These are phyloP conservation scores for Mirounga angustirostris DNA, from an alignment of 2,113 vertebrate species.

Conservation along the genomic window DNA sequence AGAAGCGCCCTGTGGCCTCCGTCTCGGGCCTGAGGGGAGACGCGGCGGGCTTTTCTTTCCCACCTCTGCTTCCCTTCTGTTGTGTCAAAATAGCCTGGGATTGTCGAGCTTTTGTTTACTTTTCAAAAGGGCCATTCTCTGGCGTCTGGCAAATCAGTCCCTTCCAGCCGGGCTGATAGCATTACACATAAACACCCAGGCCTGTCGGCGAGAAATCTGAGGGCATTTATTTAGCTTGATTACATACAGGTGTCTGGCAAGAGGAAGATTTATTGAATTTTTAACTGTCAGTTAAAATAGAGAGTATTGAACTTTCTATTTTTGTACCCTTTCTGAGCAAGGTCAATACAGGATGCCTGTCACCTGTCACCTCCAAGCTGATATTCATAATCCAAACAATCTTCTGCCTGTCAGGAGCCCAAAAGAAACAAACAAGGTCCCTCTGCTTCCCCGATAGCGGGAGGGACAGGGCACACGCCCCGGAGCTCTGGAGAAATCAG, in stretches of 20 bases:
- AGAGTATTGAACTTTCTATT: constrained; percentile 77
- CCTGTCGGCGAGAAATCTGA: neutral
- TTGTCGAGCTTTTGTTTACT: accelerated
- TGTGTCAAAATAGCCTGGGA: neutral
- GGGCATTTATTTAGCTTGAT: constrained; percentile 72
- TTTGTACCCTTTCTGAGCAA: constrained; percentile 77
- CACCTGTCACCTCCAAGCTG: constrained; percentile 82
- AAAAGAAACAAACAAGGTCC: constrained; percentile 73
- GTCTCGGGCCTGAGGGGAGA: accelerated
- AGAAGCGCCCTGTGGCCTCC: accelerated
- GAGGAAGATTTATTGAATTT: constrained; percentile 77
- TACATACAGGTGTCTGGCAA: constrained; percentile 64
- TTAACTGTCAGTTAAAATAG: constrained; percentile 77
- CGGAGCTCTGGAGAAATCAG: accelerated
- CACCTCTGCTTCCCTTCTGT: neutral
- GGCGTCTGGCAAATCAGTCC: neutral
- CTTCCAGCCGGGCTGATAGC: neutral
- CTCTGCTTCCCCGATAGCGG: constrained; percentile 75
- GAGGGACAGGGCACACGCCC: neutral
- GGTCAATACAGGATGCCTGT: constrained; percentile 79
- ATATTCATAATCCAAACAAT: constrained; percentile 84
- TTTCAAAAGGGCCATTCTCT: neutral
- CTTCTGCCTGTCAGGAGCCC: constrained; percentile 79
- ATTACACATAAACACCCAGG: neutral
- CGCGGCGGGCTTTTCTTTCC: accelerated